A percentile compares a stretch with the other conserved stretches of the same genome.
Conservation (phyloP, 2,888 invertebrate species). For the Oxystoma pomonae region DNA sequence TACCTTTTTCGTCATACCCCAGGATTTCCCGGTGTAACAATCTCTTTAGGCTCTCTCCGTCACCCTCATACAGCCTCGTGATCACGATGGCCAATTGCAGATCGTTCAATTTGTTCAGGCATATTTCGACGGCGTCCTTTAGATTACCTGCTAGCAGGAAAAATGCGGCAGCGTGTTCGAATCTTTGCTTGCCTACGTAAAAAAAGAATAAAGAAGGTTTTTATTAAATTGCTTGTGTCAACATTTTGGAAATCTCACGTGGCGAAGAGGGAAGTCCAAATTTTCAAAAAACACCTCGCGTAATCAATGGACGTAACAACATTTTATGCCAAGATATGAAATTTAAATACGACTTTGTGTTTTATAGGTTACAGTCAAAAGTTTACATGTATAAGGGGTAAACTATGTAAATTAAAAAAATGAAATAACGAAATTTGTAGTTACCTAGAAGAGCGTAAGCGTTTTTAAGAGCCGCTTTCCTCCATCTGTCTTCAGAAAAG, state of each 20-base stretch:
- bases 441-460: conserved; percentile 92
- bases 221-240: too few species aligned
- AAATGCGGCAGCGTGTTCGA: conserved; percentile 97
- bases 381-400: too few species aligned
- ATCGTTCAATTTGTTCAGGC: conserved; percentile 88
- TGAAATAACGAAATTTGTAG: conserved; percentile 92
- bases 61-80: conserved; percentile 85
- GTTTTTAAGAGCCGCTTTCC: conserved; percentile 96
- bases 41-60: conserved; percentile 65
- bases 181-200: conserved; percentile 74
- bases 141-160: conserved; percentile 93
- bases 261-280: too few species aligned
- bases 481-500: conserved; percentile 90
- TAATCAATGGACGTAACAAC: too few species aligned
- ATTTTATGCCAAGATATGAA: too few species aligned
- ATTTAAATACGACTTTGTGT: too few species aligned
- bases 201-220: background rate
- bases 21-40: conserved; percentile 76
- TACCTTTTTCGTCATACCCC: conserved; percentile 62
- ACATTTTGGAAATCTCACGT: too few species aligned
- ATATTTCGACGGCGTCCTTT: conserved; percentile 93
- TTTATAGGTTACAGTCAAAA: too few species aligned
- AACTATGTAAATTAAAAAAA: too few species aligned
- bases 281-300: too few species aligned
- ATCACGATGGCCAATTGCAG: conserved; percentile 94